Evolutionary conservation across 2,797 vertebrate species (phyloP), one percentile per base, ranked within the genome.

Genomic region (Xenentodon cancila): DNA sequence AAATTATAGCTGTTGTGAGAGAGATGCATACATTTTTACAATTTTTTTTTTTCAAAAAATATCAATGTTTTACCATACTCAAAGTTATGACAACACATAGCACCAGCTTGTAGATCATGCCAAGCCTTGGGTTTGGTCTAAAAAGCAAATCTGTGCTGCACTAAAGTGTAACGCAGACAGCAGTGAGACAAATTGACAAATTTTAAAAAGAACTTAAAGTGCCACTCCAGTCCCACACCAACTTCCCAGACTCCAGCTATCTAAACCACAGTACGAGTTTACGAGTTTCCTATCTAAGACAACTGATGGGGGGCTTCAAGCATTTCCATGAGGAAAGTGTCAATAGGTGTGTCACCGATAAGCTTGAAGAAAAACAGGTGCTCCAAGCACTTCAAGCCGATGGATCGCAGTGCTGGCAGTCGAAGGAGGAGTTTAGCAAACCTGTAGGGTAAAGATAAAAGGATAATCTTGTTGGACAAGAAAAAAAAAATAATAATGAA

Each of bases 261-360:
- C 82, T 87, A 80, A 80, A 85, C 88, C 89, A 92, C 89, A 92
- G 82, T 84, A 88, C 80, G 20, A 69, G 4, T 77, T 83, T 84
- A 88, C 80, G 19, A 68, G 3, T 77, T 83, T 86, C 73, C 80
- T 80, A 80, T 84, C 84, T 92, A 94, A 75, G 91, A 87, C 85
- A 92, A 86, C 85, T 91, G 96, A 90, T 98, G 95, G 5, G 96
- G 96, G 53, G 97, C 95, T 93, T 99, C 97, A 92, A 99, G 89
- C 97, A 99, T 99, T 93, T 99, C 97, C 97, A 99, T 98, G 59
- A 99, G 96, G 83, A 99, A 98, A 83, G 97, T 99, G 93, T 99
- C 97, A 1, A 99, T 98, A 81, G 97, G 96, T 13, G 97, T 98
- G 92, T 99, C 96, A 55, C 97, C 97, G 0, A 99, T 99, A 73